These are phyloP conservation scores for Ptychobarbus kaznakovi DNA, from an alignment of 2,797 vertebrate genomes.

Conservation along the genomic window DNA sequence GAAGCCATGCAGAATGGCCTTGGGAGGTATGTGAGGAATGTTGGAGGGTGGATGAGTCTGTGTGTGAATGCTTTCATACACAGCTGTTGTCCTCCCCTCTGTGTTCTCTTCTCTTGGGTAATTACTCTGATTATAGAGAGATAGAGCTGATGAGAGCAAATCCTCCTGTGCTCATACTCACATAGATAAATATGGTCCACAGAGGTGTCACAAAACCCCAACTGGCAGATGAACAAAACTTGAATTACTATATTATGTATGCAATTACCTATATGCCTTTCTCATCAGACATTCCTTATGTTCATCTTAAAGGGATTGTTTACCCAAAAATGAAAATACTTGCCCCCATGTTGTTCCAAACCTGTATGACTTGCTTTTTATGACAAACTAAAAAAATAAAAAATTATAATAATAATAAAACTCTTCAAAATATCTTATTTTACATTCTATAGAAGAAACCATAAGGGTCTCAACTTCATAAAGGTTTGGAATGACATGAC, in stretches of 20 bases:
- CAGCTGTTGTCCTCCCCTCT: constrained; percentile 57
- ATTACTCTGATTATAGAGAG: constrained; percentile 61
- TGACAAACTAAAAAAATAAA: no score
- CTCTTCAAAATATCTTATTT: background rate
- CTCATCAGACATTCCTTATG: background rate
- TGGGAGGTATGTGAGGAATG: constrained; percentile 43
- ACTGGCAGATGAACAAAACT: background rate
- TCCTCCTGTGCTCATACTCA: constrained; percentile 35
- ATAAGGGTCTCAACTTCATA: background rate
- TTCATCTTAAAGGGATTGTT: background rate
- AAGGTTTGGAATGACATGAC: background rate
- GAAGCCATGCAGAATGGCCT: constrained; percentile 34
- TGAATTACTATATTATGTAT: background rate
- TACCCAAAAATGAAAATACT: background rate
- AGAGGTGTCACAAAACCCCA: background rate
- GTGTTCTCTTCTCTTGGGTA: constrained; percentile 54
- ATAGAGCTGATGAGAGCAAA: constrained; percentile 52
- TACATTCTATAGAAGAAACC: background rate
- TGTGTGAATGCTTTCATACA: constrained; percentile 41
- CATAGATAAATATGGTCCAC: constrained; percentile 17
- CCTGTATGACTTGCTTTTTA: background rate
- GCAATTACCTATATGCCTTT: background rate
- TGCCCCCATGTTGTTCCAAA: background rate
- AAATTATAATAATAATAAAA: background rate
- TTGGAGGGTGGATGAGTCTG: constrained; percentile 8